Base-by-base conservation (phyloP, 2,113 vertebrate genomes). In the Solea senegalensis region DNA sequence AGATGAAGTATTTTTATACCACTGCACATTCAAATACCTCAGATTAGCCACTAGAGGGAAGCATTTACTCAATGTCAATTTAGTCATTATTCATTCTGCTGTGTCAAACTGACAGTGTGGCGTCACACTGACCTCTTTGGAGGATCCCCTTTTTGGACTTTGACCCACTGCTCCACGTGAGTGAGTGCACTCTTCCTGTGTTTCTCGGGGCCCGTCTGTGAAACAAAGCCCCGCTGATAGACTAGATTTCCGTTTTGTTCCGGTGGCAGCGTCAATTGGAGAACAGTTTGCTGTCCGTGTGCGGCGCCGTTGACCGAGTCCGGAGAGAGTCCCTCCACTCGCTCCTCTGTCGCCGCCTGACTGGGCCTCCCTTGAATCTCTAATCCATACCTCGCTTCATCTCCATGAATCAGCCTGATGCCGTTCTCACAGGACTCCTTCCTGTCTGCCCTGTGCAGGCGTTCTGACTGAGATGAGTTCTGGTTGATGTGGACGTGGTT, bases 81-180 rank as follows among this genome's bases (percentile, higher is more conserved):
- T 43, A 2, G 45, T 40, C 53, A 14, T 66, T 11, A 15, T 51
- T 57, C 43, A 70, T 64, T 49, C 10, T 65, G 59, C 53, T 50
- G 40, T 1, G 10, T 4, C 46, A 4, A 56, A 34, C 52, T 39
- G 27, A 12, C n/a, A 12, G 34, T 6, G 4, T 8, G 0, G 8
- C 74, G 11, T 61, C 0, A 59, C 44, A 95, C 96, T 95, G 71
- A 98, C 97, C 98, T 99, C 85, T 94, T 96, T 14, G 92, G 57
- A 59, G 94, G 69, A 0, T 98, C 96, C 56, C 92, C 95, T 92
- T 98, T 99, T 77, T 96, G 97, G 78, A 94, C 92, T 88, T 97
- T 97, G 21, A 97, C 94, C 98, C 98, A 99, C 70, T 97, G 95
- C 78, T 98, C 96, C 90, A 96, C 95, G 77, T 98, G 97, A 87